phyloP scores from a whole-genome alignment of 2,888 invertebrate genomes.

The Tachina lurida region DNA sequence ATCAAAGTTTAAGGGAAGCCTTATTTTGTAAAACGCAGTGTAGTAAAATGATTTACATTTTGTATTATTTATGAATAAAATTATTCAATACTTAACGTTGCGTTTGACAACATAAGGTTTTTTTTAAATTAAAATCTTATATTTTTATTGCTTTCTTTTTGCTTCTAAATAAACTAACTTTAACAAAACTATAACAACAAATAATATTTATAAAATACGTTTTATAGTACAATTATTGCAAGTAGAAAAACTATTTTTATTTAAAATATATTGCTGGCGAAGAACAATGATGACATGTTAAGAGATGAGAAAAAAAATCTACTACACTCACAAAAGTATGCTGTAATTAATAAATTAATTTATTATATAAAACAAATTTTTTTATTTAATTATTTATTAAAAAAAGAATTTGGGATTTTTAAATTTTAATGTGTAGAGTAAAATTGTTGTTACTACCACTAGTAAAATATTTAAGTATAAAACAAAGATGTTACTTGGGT shows the following conservation, averaged over 20 bases:
- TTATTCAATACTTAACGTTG: too few species aligned
- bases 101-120: too few species aligned
- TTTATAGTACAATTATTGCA: slow-evolving; percentile 36
- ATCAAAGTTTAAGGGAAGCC: slow-evolving; percentile 30
- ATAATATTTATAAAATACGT: slow-evolving; percentile 29
- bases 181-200: slow-evolving; percentile 66
- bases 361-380: slow-evolving; percentile 15
- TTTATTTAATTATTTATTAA: not conserved
- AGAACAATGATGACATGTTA: slow-evolving; percentile 57
- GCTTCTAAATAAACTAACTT: slow-evolving; percentile 42
- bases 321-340: slow-evolving; percentile 56
- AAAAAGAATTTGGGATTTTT: not conserved
- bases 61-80: too few species aligned
- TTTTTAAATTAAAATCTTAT: not conserved
- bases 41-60: too few species aligned
- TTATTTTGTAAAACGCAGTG: too few species aligned
- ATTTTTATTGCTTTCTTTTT: not conserved
- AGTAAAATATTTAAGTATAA: not conserved
- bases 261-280: not conserved
- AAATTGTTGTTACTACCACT: not conserved
- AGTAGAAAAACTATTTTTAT: slow-evolving; percentile 23
- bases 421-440: not conserved
- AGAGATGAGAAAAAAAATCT: slow-evolving; percentile 32
- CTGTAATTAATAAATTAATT: slow-evolving; percentile 60
- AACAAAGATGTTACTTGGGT: slow-evolving; percentile 29